Evolutionary conservation across 2,888 invertebrate genomes (phyloP).

Genomic region (Lasioglossum morio): DNA sequence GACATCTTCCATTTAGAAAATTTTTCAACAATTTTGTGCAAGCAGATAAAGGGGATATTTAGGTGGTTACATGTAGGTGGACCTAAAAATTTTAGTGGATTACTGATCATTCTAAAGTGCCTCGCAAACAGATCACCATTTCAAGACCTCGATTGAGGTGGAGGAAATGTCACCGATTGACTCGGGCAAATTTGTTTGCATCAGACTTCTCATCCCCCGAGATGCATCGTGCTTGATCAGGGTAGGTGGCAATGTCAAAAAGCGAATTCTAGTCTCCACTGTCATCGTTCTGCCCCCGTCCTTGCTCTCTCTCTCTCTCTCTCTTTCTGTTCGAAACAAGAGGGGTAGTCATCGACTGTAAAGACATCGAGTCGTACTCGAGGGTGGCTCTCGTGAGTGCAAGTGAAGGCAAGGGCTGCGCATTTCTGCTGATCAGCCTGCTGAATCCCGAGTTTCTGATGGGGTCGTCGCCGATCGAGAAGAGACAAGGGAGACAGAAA

Average conservation of each 20-base stretch:
- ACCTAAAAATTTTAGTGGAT: too few species aligned
- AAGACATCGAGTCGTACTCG: constrained; percentile 65
- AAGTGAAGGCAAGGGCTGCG: constrained; percentile 70
- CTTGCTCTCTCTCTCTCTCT: background rate
- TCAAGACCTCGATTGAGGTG: background rate
- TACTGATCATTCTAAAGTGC: too few species aligned
- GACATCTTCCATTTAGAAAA: too few species aligned
- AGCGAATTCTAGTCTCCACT: constrained; percentile 40
- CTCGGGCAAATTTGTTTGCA: background rate
- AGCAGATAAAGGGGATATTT: too few species aligned
- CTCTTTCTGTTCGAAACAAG: constrained; percentile 24
- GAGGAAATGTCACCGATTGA: background rate
- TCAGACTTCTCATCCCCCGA: background rate
- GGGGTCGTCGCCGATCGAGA: constrained; percentile 69
- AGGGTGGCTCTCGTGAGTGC: constrained; percentile 68
- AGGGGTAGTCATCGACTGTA: constrained; percentile 62
- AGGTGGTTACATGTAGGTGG: too few species aligned
- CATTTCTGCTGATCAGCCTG: constrained; percentile 82
- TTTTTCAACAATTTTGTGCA: too few species aligned
- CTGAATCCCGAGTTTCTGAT: constrained; percentile 79
- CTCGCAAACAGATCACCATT: background rate
- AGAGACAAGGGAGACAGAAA: constrained; percentile 66
- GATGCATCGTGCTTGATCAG: background rate
- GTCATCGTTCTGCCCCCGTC: constrained; percentile 19
- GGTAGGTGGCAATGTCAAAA: constrained; percentile 22